Evolutionary conservation across 2,797 vertebrate species (phyloP).

Genomic region (Enteromius viviparus): DNA sequence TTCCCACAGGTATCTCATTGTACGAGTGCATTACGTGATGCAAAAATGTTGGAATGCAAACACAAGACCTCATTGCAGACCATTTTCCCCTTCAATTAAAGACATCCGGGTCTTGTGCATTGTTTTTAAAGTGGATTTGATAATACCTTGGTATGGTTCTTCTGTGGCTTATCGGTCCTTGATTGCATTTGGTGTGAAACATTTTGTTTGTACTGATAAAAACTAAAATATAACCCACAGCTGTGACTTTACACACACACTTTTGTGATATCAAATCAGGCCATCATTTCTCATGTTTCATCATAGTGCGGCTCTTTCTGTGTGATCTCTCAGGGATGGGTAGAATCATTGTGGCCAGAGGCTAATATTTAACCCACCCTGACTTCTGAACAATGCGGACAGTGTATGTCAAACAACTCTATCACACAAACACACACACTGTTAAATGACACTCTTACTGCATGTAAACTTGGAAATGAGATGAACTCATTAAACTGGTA

Average conservation of each 20-base stretch:
- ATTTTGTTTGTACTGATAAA: constrained; percentile 11
- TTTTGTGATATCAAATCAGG: constrained; percentile 22
- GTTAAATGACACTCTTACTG: constrained; percentile 6
- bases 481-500: constrained; percentile 21
- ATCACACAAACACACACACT: constrained; percentile 4
- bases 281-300: constrained; percentile 19
- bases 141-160: background rate
- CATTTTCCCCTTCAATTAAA: background rate
- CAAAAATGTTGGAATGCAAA: constrained; percentile 5
- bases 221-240: background rate
- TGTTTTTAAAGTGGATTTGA: background rate
- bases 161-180: background rate
- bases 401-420: constrained; percentile 29
- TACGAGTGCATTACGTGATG: background rate
- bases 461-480: constrained; percentile 36
- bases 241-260: background rate
- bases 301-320: background rate
- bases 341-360: constrained; percentile 14
- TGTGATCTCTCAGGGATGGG: background rate
- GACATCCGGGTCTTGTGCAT: background rate
- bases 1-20: background rate
- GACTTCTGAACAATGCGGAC: constrained; percentile 8
- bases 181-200: background rate
- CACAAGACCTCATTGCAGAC: background rate
- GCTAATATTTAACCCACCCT: constrained; percentile 32